Evolutionary conservation across 2,797 vertebrate genomes (phyloP), one percentile per base, ranked within the genome.

Genomic region (Xenopus petersii): DNA sequence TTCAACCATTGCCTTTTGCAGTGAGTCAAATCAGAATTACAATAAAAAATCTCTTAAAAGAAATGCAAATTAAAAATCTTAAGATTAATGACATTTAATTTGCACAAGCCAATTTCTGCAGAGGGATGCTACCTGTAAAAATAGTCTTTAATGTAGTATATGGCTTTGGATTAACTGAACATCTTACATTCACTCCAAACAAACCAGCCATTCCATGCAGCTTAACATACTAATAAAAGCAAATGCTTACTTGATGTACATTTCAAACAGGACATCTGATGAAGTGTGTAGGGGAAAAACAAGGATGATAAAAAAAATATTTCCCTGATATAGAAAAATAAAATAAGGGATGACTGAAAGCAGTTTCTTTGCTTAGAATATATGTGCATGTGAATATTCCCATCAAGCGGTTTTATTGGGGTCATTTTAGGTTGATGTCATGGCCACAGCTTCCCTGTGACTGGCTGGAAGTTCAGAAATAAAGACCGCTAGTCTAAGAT

Each of bases 401-500:
- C 51, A 49, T 56, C 58, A 60, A 47, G 16, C 1, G 4, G 46
- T 64, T n/a, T 56, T 13, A 78, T n/a, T 64, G 51, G 54, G 70
- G 66, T 42, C 36, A 49, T 54, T 24, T 36, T 42, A 62, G 26
- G 24, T 12, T 67, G 55, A 71, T 62, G 47, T 64, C 54, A 49
- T 59, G 16, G 55, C 16, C 73, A 71, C 24, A 24, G 51, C 4
- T 75, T 67, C 63, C 73, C 47, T 10, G 63, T 62, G 16, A 71
- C 62, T 48, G 64, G 68, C 71, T 79, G 70, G 26, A 21, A 51
- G 48, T 71, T 67, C 30, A 67, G 46, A 72, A 64, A 73, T 24
- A 67, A 69, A 65, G 47, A 65, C 55, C 47, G 21, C 47, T 70
- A 60, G 55, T 47, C 60, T 56, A 54, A 69, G 47, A 10, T 73